phyloP scores from a whole-genome alignment of 2,113 vertebrate species.

The Nibea albiflora region DNA sequence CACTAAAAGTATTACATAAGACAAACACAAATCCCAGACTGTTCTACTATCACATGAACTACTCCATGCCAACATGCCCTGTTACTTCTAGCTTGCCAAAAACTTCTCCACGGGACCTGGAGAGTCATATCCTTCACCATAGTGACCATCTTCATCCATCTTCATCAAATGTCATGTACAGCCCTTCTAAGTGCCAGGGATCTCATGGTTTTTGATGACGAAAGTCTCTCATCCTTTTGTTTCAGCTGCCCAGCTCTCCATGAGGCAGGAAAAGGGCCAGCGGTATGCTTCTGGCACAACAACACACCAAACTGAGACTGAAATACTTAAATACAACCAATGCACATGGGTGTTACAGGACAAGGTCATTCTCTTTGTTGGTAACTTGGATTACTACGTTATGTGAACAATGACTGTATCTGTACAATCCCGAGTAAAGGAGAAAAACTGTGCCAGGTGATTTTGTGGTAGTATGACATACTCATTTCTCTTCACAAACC shows the following conservation, averaged over 20 bases:
- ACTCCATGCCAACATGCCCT: conserved; percentile 42
- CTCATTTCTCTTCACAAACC: not conserved
- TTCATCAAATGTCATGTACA: conserved; percentile 76
- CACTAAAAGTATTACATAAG: conserved; percentile 27
- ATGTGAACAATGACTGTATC: not conserved
- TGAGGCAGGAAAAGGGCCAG: conserved; percentile 54
- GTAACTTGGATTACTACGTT: not conserved
- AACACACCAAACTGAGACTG: conserved; percentile 22
- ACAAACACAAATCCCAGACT: conserved; percentile 23
- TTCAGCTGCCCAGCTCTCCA: conserved; percentile 49
- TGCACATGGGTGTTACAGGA: not conserved
- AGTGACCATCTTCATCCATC: conserved; percentile 79
- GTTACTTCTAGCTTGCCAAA: conserved; percentile 47
- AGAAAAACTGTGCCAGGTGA: not conserved
- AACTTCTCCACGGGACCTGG: conserved; percentile 63
- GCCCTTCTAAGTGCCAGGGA: conserved; percentile 58
- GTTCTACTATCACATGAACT: conserved; percentile 13
- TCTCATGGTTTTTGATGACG: conserved; percentile 69
- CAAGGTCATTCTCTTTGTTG: not conserved
- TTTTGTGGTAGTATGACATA: not conserved
- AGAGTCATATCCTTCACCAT: conserved; percentile 70
- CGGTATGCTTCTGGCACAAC: conserved; percentile 40
- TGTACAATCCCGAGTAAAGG: not conserved
- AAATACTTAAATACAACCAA: conserved; percentile 11
- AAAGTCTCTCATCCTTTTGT: conserved; percentile 63